phyloP scores from a whole-genome alignment of 2,113 vertebrate genomes.

The Rhinoderma darwinii region DNA sequence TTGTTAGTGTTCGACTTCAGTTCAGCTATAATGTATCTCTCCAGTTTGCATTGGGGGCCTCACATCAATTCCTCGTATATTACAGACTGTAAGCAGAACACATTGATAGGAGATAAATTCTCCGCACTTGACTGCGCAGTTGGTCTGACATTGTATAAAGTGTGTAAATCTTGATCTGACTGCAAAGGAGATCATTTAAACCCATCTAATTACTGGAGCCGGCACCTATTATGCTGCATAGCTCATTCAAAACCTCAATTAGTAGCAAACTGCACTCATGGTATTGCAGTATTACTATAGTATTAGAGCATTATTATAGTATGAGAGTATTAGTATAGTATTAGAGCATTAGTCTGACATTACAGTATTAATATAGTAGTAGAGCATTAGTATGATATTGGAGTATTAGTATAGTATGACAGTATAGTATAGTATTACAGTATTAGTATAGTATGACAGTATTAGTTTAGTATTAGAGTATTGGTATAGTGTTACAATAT shows the following conservation, averaged over 20 bases:
- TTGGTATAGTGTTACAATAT: too few species aligned
- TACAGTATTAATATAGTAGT: too few species aligned
- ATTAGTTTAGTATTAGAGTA: too few species aligned
- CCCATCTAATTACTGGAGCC: constrained; percentile 5
- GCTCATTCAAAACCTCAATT: neutral
- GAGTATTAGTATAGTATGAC: too few species aligned
- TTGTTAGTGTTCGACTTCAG: neutral
- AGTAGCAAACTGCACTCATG: neutral
- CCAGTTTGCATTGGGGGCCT: neutral
- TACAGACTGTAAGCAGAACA: neutral
- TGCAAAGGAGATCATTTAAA: constrained; percentile 5
- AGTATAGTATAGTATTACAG: too few species aligned
- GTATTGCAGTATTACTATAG: too few species aligned
- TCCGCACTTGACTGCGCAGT: neutral
- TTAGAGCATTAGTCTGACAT: too few species aligned
- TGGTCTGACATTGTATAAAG: neutral
- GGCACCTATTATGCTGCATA: neutral
- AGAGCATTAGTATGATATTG: too few species aligned
- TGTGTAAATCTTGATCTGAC: neutral
- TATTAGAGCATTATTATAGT: too few species aligned
- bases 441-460: too few species aligned
- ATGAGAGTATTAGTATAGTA: too few species aligned
- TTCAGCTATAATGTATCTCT: neutral
- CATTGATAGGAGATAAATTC: constrained; percentile 5
- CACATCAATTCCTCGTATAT: neutral